These are phyloP conservation scores for Leptopilina syphax DNA, from an alignment of 2,888 invertebrate species.

Conservation along the genomic window DNA sequence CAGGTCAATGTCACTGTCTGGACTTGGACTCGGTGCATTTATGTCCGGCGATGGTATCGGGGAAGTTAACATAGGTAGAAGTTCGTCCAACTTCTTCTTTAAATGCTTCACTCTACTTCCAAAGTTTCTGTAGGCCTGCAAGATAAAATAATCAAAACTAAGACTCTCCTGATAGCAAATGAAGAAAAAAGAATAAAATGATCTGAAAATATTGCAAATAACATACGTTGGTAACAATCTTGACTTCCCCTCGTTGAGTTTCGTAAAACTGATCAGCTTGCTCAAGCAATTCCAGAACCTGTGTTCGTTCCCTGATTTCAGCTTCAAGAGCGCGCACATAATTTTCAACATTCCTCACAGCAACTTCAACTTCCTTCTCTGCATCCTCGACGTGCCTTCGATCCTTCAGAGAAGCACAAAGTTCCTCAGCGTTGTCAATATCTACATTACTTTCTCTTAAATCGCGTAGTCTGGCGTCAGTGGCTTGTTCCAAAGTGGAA, in stretches of 20 bases:
- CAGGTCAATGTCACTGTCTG: slow-evolving; percentile 88
- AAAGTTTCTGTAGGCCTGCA: slow-evolving; percentile 95
- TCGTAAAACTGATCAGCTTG: slow-evolving; percentile 92
- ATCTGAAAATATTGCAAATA: neutral
- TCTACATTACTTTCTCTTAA: slow-evolving; percentile 84
- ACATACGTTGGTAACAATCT: slow-evolving; percentile 96
- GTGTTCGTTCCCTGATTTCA: slow-evolving; percentile 89
- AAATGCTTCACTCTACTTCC: slow-evolving; percentile 91
- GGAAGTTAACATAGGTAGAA: slow-evolving; percentile 84
- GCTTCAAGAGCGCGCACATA: slow-evolving; percentile 89
- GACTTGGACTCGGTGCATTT: slow-evolving; percentile 87
- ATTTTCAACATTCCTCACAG: slow-evolving; percentile 86
- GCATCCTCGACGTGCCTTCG: slow-evolving; percentile 91
- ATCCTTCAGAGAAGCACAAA: slow-evolving; percentile 91
- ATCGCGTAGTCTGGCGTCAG: slow-evolving; percentile 72
- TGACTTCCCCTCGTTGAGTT: slow-evolving; percentile 94
- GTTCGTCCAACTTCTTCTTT: slow-evolving; percentile 91
- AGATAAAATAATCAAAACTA: slow-evolving; percentile 42
- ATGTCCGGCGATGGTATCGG: slow-evolving; percentile 81
- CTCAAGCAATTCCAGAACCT: slow-evolving; percentile 86
- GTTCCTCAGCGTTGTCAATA: slow-evolving; percentile 86
- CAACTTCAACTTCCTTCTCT: slow-evolving; percentile 91
- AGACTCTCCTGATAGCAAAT: neutral
- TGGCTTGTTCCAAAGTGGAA: slow-evolving; percentile 72
- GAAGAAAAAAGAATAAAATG: neutral